Base-by-base conservation (phyloP, 2,888 invertebrate species). In the Trichogramma evanescens region DNA sequence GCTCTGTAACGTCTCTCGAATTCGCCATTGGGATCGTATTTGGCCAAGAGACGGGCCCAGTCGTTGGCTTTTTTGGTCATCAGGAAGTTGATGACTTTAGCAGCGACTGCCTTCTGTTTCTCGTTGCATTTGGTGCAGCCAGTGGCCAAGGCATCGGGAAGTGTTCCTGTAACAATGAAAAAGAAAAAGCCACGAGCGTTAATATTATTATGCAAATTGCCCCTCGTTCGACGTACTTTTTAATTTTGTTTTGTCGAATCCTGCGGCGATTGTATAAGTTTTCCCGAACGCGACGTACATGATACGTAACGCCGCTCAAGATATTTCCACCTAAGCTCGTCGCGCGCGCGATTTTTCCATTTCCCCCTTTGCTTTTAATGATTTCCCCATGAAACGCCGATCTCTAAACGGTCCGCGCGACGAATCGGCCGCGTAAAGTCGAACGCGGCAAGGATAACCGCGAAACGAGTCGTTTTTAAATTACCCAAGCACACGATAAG, bases 1-100 rank as follows among this genome's bases (percentile, higher is more conserved):
- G 57, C 45, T 56, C 82, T 81, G 59, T 78, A 84, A 46, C 80
- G 79, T 65, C 80, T 80, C 71, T 81, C 80, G 73, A 82, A 83
- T 62, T 85, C 83, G 0, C 89, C 89, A 8, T 84, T 82, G 4
- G 89, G 88, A 73, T 90, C 90, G 80, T 87, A 89, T 67, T 85
- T 84, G 13, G 81, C 80, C 6, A 83, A 71, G 41, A 89, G 79
- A 70, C 84, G 82, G 8, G 84, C 82, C 87, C 89, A 89, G 67
- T 89, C 88, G 1, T 80, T 80, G 0, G 83, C 81, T 72, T 84
- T 84, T 61, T 86, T 85, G 57, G 80, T 74, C 72, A 83, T 85
- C 54, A 89, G 75, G 66, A 86, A 82, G 62, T 80, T 82, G 62
- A 89, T 86, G 5, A 89, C 85, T 73, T 86, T 87, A 50, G 88